Base-by-base conservation (phyloP, 2,797 vertebrate genomes). In the Mormyrus hasselquistii region DNA sequence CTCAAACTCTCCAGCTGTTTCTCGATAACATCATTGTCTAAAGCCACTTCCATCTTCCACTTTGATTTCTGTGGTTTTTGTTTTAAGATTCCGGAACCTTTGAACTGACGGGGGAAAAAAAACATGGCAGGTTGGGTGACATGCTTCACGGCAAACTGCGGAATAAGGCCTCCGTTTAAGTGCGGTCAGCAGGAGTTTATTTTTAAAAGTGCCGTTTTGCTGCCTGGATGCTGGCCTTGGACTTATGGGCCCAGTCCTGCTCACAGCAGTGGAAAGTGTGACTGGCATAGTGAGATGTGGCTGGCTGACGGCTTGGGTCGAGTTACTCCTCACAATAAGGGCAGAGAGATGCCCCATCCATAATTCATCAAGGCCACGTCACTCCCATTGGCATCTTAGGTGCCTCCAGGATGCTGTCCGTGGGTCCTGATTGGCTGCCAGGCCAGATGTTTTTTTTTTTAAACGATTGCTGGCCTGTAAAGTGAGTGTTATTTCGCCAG, bases 281-380 rank as follows among this genome's bases (percentile, higher is more conserved):
- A 53, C 29, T 1, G 49, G 14, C 59, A 19, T 41, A 34, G 12
- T 62, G 85, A 86, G 62, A 47, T 57, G 34, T 87, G 90, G 87
- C 89, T 89, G 89, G 89, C 89, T 89, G 87, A 87, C 69, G 44
- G 82, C 87, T 52, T 50, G 83, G 87, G 82, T 91, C 89, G 82
- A 86, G 91, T 93, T 92, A 89, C 91, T 16, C 85, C 41, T 22
- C 73, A 90, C 89, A 90, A 65, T 88, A 86, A 55, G 25, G 47
- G 62, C 34, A 29, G 62, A 57, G 55, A 85, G 41, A 57, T 47
- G 57, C 22, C 65, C 87, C 9, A 88, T 91, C 65, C 90, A 92
- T 93, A 90, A 93, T 92, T 93, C 76, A 93, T 90, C 90, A 87
- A 89, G 73, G 19, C 16, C 90, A 87, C 87, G 59, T 44, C 53